These are phyloP conservation scores for Drosophila greeni DNA, from an alignment of 2,888 invertebrate species.

Conservation along the genomic window DNA sequence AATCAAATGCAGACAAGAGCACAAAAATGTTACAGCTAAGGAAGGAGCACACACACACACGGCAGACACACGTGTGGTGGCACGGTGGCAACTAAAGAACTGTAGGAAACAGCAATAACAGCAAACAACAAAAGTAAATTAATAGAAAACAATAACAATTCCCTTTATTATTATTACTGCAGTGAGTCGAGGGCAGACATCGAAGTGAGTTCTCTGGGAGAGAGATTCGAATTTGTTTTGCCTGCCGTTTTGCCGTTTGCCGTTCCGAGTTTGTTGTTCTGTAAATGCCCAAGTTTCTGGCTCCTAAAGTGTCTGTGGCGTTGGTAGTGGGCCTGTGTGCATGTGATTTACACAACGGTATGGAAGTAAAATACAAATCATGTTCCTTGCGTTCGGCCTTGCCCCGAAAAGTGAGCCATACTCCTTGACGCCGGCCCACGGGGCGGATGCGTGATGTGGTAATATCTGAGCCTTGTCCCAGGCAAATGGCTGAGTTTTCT, in stretches of 20 bases:
- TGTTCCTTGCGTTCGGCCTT: conserved; percentile 35
- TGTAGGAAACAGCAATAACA: conserved; percentile 26
- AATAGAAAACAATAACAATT: conserved; percentile 50
- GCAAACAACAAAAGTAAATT: conserved; percentile 41
- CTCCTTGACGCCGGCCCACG: conserved; percentile 19
- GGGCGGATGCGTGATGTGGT: conserved; percentile 28
- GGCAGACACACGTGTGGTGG: conserved; percentile 11
- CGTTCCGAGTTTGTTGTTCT: conserved; percentile 26
- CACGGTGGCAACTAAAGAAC: conserved; percentile 21
- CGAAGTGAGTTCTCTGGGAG: conserved; percentile 28
- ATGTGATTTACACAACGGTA: conserved; percentile 42
- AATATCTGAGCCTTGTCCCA: conserved; percentile 27
- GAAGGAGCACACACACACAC: conserved; percentile 2
- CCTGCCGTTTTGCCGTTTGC: conserved; percentile 29
- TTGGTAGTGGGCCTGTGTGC: conserved; percentile 27
- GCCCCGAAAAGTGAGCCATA: conserved; percentile 33
- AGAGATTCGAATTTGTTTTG: conserved; percentile 40
- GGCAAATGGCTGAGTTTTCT: conserved; percentile 27
- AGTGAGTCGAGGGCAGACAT: conserved; percentile 41
- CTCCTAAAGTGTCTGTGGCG: conserved; percentile 25
- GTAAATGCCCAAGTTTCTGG: conserved; percentile 40
- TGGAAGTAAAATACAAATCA: conserved; percentile 48
- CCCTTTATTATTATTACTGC: conserved; percentile 50
- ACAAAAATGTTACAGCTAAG: conserved; percentile 22
- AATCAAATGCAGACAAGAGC: conserved; percentile 39